These are phyloP conservation scores for Allolobophora icterica DNA, from an alignment of 2,888 invertebrate genomes.

Conservation along the genomic window DNA sequence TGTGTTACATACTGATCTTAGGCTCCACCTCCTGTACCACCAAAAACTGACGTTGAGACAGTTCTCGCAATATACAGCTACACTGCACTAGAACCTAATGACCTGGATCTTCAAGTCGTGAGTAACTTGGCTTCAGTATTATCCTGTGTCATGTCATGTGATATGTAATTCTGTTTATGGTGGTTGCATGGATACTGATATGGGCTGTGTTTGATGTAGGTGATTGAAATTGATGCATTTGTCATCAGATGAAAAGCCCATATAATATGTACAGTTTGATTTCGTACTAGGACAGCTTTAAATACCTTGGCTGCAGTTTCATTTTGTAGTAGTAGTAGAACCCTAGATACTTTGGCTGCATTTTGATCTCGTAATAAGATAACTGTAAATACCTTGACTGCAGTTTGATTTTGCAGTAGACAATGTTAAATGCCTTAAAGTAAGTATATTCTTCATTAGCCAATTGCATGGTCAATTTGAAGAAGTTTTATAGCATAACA, in stretches of 20 bases:
- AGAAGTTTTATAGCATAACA: neutral
- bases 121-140: neutral
- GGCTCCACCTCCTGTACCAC: neutral
- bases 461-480: no score
- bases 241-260: neutral
- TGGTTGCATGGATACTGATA: neutral
- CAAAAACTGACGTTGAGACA: neutral
- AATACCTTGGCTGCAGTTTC: no score
- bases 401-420: no score
- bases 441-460: no score
- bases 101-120: slow-evolving; percentile 25
- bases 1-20: neutral
- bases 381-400: no score
- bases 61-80: slow-evolving; percentile 27
- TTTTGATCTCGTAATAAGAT: no score
- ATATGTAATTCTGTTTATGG: neutral
- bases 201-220: neutral
- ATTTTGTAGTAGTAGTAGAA: no score
- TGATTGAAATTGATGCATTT: no score
- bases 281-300: no score
- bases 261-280: neutral
- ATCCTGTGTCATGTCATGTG: neutral
- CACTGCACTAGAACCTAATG: slow-evolving; percentile 19
- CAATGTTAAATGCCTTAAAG: no score
- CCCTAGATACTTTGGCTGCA: no score